Percentiles rank a stretch among this genome's conserved stretches.
phyloP scores from a whole-genome alignment of 1,140 invertebrate species.

The Rhyacophila brunnea region DNA sequence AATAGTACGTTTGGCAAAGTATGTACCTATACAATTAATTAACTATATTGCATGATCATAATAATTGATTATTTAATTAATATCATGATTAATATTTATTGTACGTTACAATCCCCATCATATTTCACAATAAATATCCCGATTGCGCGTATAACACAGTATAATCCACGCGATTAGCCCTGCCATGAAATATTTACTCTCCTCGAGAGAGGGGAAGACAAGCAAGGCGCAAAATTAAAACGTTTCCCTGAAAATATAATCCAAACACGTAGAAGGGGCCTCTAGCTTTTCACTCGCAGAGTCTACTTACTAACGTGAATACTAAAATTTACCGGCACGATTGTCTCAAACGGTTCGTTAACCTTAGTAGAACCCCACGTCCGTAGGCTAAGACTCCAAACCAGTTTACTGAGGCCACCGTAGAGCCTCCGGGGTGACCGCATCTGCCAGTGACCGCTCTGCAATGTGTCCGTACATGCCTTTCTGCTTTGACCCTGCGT shows the following conservation, averaged over 20 bases:
- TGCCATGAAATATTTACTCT: constrained; percentile 5
- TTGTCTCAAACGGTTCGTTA: constrained; percentile 23
- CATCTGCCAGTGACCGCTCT: constrained; percentile 12
- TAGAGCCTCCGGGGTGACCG: constrained; percentile 1
- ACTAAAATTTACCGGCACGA: constrained; percentile 5
- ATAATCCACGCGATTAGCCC: constrained; percentile 7
- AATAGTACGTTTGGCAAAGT: no score
- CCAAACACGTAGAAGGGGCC: constrained; percentile 11
- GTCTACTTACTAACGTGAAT: not conserved
- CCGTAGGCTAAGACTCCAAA: not conserved
- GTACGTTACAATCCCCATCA: no score
- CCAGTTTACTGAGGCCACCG: not conserved
- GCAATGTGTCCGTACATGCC: constrained; percentile 6
- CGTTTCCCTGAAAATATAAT: constrained; percentile 6
- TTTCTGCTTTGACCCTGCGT: not conserved
- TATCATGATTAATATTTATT: no score
- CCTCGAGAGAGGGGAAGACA: not conserved
- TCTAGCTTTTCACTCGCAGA: not conserved
- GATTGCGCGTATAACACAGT: not conserved
- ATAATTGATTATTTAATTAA: no score
- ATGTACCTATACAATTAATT: no score
- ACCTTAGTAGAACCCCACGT: not conserved
- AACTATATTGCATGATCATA: no score
- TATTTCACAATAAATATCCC: not conserved
- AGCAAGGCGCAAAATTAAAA: constrained; percentile 6